Conservation (phyloP, 1,140 invertebrate genomes). For the Babylonia areolata region DNA sequence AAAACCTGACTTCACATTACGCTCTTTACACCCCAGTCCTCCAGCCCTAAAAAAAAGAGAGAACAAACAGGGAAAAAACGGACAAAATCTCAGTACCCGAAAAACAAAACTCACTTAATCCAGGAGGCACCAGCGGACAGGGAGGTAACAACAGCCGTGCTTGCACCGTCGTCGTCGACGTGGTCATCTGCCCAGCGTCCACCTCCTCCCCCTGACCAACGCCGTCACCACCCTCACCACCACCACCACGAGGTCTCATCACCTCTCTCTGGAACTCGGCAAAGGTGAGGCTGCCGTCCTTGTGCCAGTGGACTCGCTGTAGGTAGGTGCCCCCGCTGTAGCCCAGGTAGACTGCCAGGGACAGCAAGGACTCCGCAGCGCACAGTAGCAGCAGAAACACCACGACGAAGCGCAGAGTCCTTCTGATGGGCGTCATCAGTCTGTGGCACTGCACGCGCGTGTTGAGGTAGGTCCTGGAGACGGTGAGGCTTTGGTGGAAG, state of each 20-base stretch:
- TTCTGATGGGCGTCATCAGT: not conserved
- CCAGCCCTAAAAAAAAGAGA: no score
- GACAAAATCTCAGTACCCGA: not conserved
- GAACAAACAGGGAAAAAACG: not conserved
- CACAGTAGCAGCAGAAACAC: conserved; percentile 29
- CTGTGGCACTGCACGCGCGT: not conserved
- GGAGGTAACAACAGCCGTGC: not conserved
- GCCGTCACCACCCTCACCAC: not conserved
- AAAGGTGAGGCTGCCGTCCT: conserved; percentile 13
- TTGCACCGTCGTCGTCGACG: not conserved
- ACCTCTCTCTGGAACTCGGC: conserved; percentile 27
- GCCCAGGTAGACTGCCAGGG: conserved; percentile 27
- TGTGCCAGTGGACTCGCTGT: not conserved
- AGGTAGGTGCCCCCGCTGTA: conserved; percentile 33
- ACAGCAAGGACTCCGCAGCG: conserved; percentile 24
- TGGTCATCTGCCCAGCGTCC: not conserved
- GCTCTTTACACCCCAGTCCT: no score
- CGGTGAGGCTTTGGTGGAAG: not conserved
- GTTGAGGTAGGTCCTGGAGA: not conserved
- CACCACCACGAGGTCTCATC: not conserved
- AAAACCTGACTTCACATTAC: no score
- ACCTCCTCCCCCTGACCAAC: not conserved
- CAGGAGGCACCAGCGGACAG: conserved; percentile 3
- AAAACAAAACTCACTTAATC: not conserved
- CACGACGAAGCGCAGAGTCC: not conserved